These are phyloP conservation scores for Mesorhabditis sp. DNA, from an alignment of 2,888 invertebrate genomes.

Conservation along the genomic window DNA sequence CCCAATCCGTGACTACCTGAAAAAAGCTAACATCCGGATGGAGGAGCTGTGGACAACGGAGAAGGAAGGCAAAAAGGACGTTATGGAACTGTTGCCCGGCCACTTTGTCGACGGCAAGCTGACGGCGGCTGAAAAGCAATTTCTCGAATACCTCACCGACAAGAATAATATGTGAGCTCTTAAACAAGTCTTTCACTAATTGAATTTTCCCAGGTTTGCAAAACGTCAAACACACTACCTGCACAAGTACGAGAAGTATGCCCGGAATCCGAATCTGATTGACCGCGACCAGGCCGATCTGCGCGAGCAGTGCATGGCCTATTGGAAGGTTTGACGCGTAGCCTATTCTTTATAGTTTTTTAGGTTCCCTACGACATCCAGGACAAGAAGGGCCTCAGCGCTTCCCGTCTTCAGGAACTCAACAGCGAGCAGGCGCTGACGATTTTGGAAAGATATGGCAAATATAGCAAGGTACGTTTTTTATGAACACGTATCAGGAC, in stretches of 20 bases:
- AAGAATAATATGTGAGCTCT: conserved; percentile 71
- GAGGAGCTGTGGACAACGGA: conserved; percentile 62
- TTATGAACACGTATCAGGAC: too few relatives aligned
- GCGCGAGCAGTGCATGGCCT: conserved; percentile 47
- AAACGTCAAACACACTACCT: conserved; percentile 52
- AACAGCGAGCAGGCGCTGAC: too few relatives aligned
- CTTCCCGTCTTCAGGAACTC: too few relatives aligned
- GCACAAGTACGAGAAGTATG: conserved; percentile 51
- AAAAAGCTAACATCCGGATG: conserved; percentile 62
- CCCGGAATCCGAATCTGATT: conserved; percentile 44
- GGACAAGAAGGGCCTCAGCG: background rate
- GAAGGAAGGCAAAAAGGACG: conserved; percentile 16
- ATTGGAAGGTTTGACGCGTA: conserved; percentile 56
- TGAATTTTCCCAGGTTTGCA: conserved; percentile 31
- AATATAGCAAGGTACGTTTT: too few relatives aligned
- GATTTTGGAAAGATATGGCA: too few relatives aligned
- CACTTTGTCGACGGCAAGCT: conserved; percentile 67
- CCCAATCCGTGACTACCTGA: conserved; percentile 70
- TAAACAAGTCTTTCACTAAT: background rate
- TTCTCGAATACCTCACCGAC: conserved; percentile 74
- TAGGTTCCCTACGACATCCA: conserved; percentile 5
- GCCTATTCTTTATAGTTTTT: too few relatives aligned
- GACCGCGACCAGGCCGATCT: conserved; percentile 53
- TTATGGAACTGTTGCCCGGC: conserved; percentile 52
- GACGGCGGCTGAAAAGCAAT: conserved; percentile 64